These are phyloP conservation scores for Neotragus pygmaeus DNA, from an alignment of 2,113 vertebrate genomes.

Conservation along the genomic window DNA sequence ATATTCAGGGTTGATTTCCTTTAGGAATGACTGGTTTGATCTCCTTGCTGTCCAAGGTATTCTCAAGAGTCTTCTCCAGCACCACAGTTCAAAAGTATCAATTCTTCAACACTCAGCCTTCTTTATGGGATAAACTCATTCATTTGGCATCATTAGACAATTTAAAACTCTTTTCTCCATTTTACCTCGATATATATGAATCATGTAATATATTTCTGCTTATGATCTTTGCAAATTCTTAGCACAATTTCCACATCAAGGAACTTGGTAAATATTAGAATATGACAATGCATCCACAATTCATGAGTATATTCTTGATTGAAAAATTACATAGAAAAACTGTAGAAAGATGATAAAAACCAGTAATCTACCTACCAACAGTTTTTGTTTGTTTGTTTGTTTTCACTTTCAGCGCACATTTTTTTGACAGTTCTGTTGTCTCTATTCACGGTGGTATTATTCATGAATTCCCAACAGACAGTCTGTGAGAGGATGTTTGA, in stretches of 20 bases:
- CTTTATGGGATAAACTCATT: background rate
- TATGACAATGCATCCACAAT: background rate
- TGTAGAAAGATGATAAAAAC: background rate
- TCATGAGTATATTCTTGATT: background rate
- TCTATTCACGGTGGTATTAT: background rate
- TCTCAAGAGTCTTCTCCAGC: background rate
- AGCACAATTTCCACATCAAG: background rate
- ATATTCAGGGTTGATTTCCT: background rate
- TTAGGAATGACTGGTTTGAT: background rate
- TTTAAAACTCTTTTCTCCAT: background rate
- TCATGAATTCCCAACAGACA: background rate
- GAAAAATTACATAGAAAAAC: background rate
- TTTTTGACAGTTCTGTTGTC: background rate
- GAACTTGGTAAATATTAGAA: background rate
- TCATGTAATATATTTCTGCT: background rate
- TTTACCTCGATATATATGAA: background rate
- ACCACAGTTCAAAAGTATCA: background rate
- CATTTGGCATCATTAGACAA: background rate
- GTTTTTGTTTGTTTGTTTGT: background rate
- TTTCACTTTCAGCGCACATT: background rate
- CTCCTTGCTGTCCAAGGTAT: background rate
- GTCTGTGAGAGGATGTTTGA: background rate
- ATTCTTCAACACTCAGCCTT: background rate
- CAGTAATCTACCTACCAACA: background rate
- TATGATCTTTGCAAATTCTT: slow-evolving; percentile 6